phyloP scores from a whole-genome alignment of 2,888 invertebrate species.

The Parnassius glacialis region DNA sequence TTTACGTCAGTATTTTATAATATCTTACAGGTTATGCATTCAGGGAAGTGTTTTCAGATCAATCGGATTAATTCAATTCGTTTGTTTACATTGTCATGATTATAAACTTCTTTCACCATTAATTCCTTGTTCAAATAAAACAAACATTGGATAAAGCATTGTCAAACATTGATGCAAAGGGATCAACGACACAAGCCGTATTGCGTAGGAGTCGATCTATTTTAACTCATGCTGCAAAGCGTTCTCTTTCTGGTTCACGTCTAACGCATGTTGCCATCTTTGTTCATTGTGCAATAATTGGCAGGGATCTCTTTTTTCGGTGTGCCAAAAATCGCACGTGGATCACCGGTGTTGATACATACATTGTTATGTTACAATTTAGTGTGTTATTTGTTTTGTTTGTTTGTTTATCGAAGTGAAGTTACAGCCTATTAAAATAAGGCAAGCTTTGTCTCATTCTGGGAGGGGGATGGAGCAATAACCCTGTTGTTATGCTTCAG shows the following conservation, averaged over 20 bases:
- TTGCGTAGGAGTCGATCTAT: constrained; percentile 75
- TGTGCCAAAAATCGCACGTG: constrained; percentile 73
- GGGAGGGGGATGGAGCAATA: too few relatives aligned
- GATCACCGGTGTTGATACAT: constrained; percentile 43
- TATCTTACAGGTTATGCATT: too few relatives aligned
- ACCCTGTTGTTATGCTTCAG: too few relatives aligned
- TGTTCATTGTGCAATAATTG: constrained; percentile 71
- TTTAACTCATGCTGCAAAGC: constrained; percentile 55
- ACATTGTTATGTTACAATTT: constrained; percentile 8
- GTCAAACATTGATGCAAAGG: constrained; percentile 54
- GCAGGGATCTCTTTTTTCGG: constrained; percentile 60
- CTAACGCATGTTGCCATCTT: constrained; percentile 41
- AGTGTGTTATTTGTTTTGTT: constrained; percentile 6
- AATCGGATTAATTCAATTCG: constrained; percentile 22
- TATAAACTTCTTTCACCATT: constrained; percentile 6
- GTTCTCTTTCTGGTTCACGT: constrained; percentile 34
- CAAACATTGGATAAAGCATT: constrained; percentile 51
- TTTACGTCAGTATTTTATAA: too few relatives aligned
- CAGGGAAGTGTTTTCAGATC: too few relatives aligned
- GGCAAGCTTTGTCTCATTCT: too few relatives aligned
- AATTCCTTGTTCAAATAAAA: constrained; percentile 31
- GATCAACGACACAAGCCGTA: constrained; percentile 71
- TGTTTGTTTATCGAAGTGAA: too few relatives aligned
- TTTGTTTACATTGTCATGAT: constrained; percentile 4
- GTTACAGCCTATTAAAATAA: too few relatives aligned